Conservation (phyloP, 1,140 invertebrate genomes). For the Camponotus floridanus region DNA sequence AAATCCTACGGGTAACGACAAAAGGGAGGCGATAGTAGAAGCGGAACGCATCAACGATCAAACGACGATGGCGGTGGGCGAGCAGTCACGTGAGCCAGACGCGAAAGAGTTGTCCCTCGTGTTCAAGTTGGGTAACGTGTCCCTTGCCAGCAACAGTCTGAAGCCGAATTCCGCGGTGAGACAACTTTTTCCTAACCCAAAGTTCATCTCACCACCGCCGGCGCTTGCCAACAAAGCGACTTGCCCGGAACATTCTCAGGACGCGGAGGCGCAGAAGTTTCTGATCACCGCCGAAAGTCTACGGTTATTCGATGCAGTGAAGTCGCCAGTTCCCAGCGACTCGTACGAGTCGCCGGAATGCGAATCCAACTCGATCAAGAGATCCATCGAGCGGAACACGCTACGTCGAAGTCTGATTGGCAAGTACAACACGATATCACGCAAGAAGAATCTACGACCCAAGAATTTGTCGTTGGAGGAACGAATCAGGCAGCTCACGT, state of each 20-base stretch:
- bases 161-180: slow-evolving; percentile 91
- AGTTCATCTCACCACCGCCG: slow-evolving; percentile 87
- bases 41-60: slow-evolving; percentile 48
- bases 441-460: slow-evolving; percentile 84
- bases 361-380: slow-evolving; percentile 87
- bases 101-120: slow-evolving; percentile 86
- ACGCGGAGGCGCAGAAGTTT: slow-evolving; percentile 84
- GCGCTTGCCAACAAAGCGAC: slow-evolving; percentile 80
- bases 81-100: slow-evolving; percentile 51
- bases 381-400: slow-evolving; percentile 92
- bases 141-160: slow-evolving; percentile 88
- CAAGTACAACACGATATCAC: slow-evolving; percentile 86
- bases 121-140: slow-evolving; percentile 87
- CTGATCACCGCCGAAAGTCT: slow-evolving; percentile 89
- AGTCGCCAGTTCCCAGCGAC: slow-evolving; percentile 83
- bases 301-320: slow-evolving; percentile 89
- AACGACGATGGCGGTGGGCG: not conserved
- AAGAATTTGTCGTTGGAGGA: slow-evolving; percentile 90
- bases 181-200: slow-evolving; percentile 89
- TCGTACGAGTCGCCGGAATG: slow-evolving; percentile 85
- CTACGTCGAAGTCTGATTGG: slow-evolving; percentile 89
- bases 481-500: slow-evolving; percentile 92
- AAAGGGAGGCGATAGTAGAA: not conserved
- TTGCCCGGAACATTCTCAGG: slow-evolving; percentile 73
- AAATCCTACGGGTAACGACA: slow-evolving; percentile 30